Base-by-base conservation (phyloP, 2,113 vertebrate species). In the Rhombomys opimus region DNA sequence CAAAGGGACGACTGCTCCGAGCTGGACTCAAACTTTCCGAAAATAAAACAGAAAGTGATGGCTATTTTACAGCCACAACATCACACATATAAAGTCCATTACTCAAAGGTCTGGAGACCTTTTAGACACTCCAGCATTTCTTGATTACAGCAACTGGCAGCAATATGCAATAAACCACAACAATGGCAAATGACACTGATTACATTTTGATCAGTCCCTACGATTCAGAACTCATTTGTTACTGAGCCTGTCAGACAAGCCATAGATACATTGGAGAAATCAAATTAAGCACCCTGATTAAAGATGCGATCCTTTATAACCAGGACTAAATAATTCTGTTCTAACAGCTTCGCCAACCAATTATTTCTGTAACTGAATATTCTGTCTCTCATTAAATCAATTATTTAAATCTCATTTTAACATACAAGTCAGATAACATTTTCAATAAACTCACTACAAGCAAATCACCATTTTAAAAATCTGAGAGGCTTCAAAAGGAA, bases 401-500 rank as follows among this genome's bases (percentile, higher is more conserved):
- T 98, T 98, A 98, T 98, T 99, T 98, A 98, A 98, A 98, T 97
- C 96, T 98, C 97, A 98, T 98, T 98, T 98, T 97, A 98, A 98
- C 98, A 98, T 98, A 98, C 97, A 98, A 98, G 97, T 98, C 97
- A 97, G 97, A 97, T 98, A 98, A 98, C 93, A 95, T 98, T 98
- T 98, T 98, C 97, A 97, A 98, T 95, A 95, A 98, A 97, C 78
- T 97, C 57, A 91, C 97, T 97, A 96, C 76, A 50, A 86, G 92
- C 85, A 95, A 98, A 97, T 95, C 92, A 96, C 61, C 87, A 97
- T 89, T 94, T 94, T 97, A 98, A 98, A 46, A 96, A 92, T 94
- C 18, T 78, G 78, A 90, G 57, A 32, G 75, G 32, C 95, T 78
- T 97, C 87, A 96, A 80, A 96, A 94, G 89, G 80, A 96, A 95